Evolutionary conservation across 2,797 vertebrate genomes (phyloP).

Genomic region (Mustela erminea): DNA sequence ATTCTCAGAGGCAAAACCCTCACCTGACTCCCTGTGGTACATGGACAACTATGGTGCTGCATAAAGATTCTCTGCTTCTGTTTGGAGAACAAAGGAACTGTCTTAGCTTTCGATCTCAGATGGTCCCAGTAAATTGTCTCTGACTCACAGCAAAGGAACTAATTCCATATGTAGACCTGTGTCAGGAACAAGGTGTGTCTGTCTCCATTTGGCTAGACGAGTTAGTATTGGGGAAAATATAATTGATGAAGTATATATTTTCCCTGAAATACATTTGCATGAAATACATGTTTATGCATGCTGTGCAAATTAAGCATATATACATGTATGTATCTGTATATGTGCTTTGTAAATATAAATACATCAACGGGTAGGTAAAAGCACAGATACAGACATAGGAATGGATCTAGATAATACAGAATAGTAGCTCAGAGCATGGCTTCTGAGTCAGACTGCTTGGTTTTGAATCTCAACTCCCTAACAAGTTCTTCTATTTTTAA

Average conservation of each 20-base stretch:
- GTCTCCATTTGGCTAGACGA: not conserved
- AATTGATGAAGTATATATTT: not conserved
- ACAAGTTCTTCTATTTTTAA: not conserved
- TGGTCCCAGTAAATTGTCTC: not conserved
- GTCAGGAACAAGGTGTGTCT: not conserved
- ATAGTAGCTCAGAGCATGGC: not conserved
- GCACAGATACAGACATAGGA: not conserved
- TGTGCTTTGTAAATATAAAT: not conserved
- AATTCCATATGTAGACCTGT: not conserved
- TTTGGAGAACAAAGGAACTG: not conserved
- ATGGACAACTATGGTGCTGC: not conserved
- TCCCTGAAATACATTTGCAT: not conserved
- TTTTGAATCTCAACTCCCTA: not conserved
- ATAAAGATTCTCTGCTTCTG: not conserved
- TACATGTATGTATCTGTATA: not conserved
- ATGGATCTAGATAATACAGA: not conserved
- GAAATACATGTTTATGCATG: not conserved
- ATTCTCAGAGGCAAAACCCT: not conserved
- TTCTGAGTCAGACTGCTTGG: not conserved
- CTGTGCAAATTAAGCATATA: not conserved
- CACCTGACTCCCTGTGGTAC: not conserved
- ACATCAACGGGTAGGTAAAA: not conserved
- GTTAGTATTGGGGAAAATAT: not conserved
- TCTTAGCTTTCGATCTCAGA: not conserved
- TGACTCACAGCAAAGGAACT: not conserved